A percentile compares a stretch with the other conserved stretches of the same genome.
Evolutionary conservation across 2,797 vertebrate genomes (phyloP).

Genomic region (Meriones psammophilus): DNA sequence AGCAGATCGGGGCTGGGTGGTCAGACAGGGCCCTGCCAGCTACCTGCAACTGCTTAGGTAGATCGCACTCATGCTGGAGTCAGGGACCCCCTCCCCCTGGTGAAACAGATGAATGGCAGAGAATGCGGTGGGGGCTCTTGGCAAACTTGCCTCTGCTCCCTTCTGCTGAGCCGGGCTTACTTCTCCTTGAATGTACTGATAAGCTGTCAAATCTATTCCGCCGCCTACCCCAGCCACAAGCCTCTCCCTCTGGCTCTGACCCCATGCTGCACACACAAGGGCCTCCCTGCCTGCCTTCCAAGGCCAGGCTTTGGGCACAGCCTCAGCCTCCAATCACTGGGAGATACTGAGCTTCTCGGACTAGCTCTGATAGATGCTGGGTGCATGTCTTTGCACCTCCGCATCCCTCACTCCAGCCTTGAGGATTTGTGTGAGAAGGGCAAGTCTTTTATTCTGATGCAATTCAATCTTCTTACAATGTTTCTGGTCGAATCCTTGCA

Average conservation of each 20-base stretch:
- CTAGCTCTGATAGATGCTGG: background rate
- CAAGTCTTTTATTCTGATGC: background rate
- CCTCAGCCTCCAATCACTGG: background rate
- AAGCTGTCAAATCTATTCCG: background rate
- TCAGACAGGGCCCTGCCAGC: fast-evolving
- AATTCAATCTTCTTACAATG: fast-evolving
- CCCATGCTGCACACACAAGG: background rate
- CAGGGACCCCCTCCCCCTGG: background rate
- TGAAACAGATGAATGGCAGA: background rate
- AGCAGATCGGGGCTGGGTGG: fast-evolving
- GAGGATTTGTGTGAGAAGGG: fast-evolving
- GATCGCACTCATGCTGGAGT: background rate
- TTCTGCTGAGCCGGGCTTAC: background rate
- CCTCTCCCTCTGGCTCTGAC: background rate
- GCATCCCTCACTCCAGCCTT: background rate
- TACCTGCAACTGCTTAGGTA: background rate
- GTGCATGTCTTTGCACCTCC: background rate
- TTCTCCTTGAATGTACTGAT: background rate
- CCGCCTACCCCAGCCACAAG: background rate
- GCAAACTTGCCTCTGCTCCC: background rate
- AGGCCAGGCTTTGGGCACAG: background rate
- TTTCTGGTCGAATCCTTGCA: background rate
- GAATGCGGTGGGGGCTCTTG: background rate
- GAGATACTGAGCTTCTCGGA: no score
- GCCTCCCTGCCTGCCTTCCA: no score